A percentile compares a stretch with the other conserved stretches of the same genome.
phyloP scores from a whole-genome alignment of 2,113 vertebrate genomes.

The Lepus europaeus region DNA sequence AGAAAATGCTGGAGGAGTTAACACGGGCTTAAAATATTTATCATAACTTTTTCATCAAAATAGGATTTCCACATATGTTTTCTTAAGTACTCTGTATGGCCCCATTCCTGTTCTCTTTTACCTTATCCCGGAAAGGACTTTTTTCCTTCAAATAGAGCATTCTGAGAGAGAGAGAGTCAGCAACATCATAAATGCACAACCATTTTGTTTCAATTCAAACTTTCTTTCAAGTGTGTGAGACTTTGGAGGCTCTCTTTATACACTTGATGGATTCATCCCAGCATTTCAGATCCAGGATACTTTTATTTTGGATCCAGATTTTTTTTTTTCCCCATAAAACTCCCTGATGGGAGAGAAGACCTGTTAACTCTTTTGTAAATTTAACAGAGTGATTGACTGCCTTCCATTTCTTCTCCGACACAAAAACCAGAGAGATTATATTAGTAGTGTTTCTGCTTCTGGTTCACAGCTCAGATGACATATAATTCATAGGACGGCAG shows the following conservation, averaged over 20 bases:
- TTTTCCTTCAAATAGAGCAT: not conserved
- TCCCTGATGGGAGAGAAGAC: conserved; percentile 36
- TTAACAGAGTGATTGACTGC: conserved; percentile 42
- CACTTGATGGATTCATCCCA: conserved; percentile 57
- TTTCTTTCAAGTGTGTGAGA: conserved; percentile 48
- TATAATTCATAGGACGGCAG: not conserved
- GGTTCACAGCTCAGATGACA: not conserved
- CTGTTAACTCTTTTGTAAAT: conserved; percentile 58
- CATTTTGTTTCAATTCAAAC: conserved; percentile 29
- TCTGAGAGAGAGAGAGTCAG: not conserved
- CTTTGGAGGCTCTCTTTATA: conserved; percentile 24
- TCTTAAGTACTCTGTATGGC: not conserved
- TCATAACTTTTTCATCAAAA: not conserved
- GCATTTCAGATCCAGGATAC: conserved; percentile 42
- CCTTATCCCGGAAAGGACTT: not conserved
- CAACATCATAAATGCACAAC: not conserved
- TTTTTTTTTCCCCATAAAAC: conserved; percentile 63
- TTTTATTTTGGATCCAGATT: conserved; percentile 59
- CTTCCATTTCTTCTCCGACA: conserved; percentile 51
- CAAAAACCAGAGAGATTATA: conserved; percentile 5
- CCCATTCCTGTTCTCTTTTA: conserved; percentile 1
- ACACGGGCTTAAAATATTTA: conserved; percentile 42
- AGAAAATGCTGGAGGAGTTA: conserved; percentile 45
- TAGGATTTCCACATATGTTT: not conserved
- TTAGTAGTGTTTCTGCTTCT: conserved; percentile 24